Percentiles rank a stretch among this genome's conserved stretches.
These are phyloP conservation scores for Crocallis elinguaria DNA, from an alignment of 2,888 invertebrate genomes.

Conservation along the genomic window DNA sequence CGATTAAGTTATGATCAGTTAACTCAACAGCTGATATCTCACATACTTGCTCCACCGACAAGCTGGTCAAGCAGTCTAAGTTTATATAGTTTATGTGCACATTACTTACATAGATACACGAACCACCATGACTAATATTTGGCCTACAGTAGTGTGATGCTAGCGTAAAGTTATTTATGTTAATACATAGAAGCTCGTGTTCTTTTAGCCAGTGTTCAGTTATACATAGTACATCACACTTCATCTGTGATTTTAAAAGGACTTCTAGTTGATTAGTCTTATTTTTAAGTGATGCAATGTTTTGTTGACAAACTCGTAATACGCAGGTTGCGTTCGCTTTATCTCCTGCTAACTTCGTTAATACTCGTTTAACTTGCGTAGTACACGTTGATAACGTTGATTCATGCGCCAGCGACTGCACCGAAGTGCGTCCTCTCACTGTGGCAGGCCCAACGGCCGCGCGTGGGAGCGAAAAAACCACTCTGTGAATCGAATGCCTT, in stretches of 20 bases:
- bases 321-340: too few relatives aligned
- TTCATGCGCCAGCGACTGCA: not conserved
- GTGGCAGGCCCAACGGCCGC: not conserved
- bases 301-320: not conserved
- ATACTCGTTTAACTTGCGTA: too few relatives aligned
- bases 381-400: too few relatives aligned
- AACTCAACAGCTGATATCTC: conserved; percentile 5
- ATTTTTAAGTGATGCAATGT: conserved; percentile 3
- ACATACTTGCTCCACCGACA: too few relatives aligned
- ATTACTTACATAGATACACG: conserved; percentile 5
- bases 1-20: not conserved
- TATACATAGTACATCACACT: conserved; percentile 8
- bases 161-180: not conserved
- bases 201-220: conserved; percentile 4
- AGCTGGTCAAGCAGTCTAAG: not conserved
- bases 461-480: conserved; percentile 13
- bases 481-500: conserved; percentile 1
- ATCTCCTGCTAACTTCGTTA: too few relatives aligned
- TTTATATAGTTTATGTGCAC: not conserved
- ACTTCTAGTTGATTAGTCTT: conserved; percentile 10
- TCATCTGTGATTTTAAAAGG: not conserved
- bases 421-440: not conserved
- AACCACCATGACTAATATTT: conserved; percentile 1
- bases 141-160: conserved; percentile 5
- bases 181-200: not conserved